These are phyloP conservation scores for Pectinophora gossypiella DNA, from an alignment of 1,140 invertebrate genomes.

Conservation along the genomic window DNA sequence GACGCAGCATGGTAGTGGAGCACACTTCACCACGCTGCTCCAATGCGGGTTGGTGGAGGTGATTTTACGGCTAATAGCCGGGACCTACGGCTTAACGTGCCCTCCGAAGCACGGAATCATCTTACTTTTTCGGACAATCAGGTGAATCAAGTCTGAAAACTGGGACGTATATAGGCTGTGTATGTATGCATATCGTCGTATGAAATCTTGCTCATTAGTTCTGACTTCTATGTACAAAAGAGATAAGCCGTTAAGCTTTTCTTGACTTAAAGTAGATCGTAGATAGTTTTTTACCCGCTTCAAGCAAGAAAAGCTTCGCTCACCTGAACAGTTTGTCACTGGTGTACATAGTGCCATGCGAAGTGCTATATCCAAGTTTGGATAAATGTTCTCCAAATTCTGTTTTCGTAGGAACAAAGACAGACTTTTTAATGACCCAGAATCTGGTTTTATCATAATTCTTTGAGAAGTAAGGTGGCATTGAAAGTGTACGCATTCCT, in stretches of 20 bases:
- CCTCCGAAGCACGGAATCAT: no score
- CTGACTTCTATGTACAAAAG: conserved; percentile 16
- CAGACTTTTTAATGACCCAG: background rate
- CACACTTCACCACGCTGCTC: no score
- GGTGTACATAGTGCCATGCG: background rate
- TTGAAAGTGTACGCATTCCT: background rate
- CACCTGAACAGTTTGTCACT: background rate
- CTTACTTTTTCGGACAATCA: no score
- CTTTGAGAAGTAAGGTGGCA: background rate
- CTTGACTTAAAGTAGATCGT: conserved; percentile 13
- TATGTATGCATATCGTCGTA: no score
- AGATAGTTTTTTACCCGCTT: conserved; percentile 8
- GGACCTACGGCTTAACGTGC: no score
- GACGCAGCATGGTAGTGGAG: no score
- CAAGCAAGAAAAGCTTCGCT: background rate
- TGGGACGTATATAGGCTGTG: no score
- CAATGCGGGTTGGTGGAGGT: no score
- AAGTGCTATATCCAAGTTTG: background rate
- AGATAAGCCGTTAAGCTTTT: conserved; percentile 15
- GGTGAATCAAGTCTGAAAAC: no score
- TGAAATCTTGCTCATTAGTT: conserved; percentile 13
- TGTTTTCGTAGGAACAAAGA: background rate
- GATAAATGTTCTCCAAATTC: background rate
- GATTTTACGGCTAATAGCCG: no score
- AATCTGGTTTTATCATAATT: background rate